Percentiles rank a stretch among this genome's conserved stretches.
Evolutionary conservation across 2,888 invertebrate genomes (phyloP).

Genomic region (Barypeithes pellucidus): DNA sequence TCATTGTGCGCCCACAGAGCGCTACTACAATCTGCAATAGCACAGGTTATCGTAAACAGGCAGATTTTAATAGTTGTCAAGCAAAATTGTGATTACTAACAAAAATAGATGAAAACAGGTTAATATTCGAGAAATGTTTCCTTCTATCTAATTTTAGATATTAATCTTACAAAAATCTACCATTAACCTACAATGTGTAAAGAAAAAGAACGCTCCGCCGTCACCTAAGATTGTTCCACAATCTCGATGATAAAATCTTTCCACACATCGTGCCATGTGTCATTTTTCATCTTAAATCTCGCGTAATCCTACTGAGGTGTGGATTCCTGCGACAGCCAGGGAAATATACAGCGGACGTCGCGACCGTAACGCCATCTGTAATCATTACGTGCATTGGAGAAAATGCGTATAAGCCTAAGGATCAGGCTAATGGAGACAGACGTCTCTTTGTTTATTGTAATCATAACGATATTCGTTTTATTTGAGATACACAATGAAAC

Average conservation of each 20-base stretch:
- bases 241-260: slow-evolving; percentile 40
- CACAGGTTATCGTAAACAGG: too few relatives aligned
- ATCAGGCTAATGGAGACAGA: slow-evolving; percentile 45
- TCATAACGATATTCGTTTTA: slow-evolving; percentile 19
- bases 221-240: slow-evolving; percentile 19
- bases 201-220: background rate
- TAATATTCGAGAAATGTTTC: too few relatives aligned
- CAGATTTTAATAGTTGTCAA: too few relatives aligned
- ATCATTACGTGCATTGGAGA: slow-evolving; percentile 45
- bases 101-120: too few relatives aligned
- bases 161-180: background rate
- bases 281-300: slow-evolving; percentile 51
- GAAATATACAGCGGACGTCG: slow-evolving; percentile 48
- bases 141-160: too few relatives aligned
- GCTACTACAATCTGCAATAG: too few relatives aligned
- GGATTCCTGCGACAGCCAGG: slow-evolving; percentile 45
- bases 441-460: slow-evolving; percentile 35
- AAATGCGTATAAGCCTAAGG: slow-evolving; percentile 33
- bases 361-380: slow-evolving; percentile 45
- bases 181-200: background rate
- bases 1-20: too few relatives aligned
- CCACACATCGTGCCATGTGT: slow-evolving; percentile 33
- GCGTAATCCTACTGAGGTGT: slow-evolving; percentile 47
- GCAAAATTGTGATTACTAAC: too few relatives aligned
- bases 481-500: background rate